These are phyloP conservation scores for Cebidichthys violaceus DNA, from an alignment of 2,113 vertebrate genomes.

Conservation along the genomic window DNA sequence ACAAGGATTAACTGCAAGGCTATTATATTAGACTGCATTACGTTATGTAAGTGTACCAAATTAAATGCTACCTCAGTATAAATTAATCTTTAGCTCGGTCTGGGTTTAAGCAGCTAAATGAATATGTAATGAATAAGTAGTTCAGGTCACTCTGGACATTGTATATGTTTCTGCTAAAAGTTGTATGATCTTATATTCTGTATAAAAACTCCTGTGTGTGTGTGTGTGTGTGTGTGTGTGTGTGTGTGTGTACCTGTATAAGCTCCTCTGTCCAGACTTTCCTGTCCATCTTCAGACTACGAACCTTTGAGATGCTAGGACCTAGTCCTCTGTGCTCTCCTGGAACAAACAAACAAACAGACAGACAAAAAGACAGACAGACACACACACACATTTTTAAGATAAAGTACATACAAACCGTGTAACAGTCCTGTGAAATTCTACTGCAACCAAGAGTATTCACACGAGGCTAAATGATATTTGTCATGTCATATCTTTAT, in stretches of 20 bases:
- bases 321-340: slow-evolving; percentile 94
- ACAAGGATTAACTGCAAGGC: background rate
- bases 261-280: slow-evolving; percentile 96
- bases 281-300: slow-evolving; percentile 97
- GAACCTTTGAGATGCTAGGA: slow-evolving; percentile 91
- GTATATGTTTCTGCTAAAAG: background rate
- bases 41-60: background rate
- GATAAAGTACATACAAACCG: background rate
- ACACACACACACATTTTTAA: slow-evolving; percentile 27
- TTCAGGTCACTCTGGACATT: background rate
- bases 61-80: background rate
- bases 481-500: background rate
- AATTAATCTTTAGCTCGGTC: background rate
- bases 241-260: slow-evolving; percentile 85
- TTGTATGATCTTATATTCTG: background rate
- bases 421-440: slow-evolving; percentile 12
- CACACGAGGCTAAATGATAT: background rate
- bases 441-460: background rate
- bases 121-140: background rate
- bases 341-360: slow-evolving; percentile 54
- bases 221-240: background rate
- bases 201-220: background rate
- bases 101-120: background rate
- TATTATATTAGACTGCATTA: background rate
- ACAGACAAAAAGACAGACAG: slow-evolving; percentile 45